Base-by-base conservation (phyloP, 2,888 invertebrate genomes). In the Dryococelus australis region DNA sequence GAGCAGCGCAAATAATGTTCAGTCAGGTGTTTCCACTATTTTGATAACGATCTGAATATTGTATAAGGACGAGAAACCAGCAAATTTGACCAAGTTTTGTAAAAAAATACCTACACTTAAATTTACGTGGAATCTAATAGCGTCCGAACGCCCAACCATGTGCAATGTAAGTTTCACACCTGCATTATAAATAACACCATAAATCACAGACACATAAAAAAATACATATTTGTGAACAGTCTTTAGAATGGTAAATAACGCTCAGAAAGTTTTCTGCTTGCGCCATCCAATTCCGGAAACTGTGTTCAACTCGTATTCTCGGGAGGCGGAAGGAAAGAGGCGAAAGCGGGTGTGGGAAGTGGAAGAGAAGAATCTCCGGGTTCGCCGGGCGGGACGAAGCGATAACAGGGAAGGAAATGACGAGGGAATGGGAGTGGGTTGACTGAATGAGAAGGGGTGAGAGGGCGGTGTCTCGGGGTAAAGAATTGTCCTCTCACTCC, bases 341-440 rank as follows among this genome's bases (percentile, higher is more conserved):
- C 65, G n/a, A n/a, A 65, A 65, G 47, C 47, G 47, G 47, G 47
- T 47, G 47, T 47, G 47, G 47, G 8, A 47, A 47, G 47, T 47
- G 65, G 65, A 65, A 65, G 65, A n/a, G 65, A 65, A 65, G 65
- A 65, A 65, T 65, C 65, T 65, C 65, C 65, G 65, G 65, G 65
- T 24, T 65, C n/a, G 24, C 65, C 65, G 24, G 65, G 65, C 65
- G 65, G 65, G 65, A 65, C 65, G 65, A n/a, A 65, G 65, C 65
- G 65, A 65, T 65, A 65, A 65, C 65, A 65, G 65, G 24, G 65
- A 65, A 65, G 65, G 65, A 65, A 65, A 65, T 65, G 65, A 65
- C 51, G 51, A 20, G 8, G 65, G 65, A 8, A 24, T 1, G n/a
- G 65, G 16, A 0, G 65, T 0, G 10, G 20, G 24, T 3, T 10